Conservation (phyloP, 1,140 invertebrate genomes). For the Meloidogyne floridensis region DNA sequence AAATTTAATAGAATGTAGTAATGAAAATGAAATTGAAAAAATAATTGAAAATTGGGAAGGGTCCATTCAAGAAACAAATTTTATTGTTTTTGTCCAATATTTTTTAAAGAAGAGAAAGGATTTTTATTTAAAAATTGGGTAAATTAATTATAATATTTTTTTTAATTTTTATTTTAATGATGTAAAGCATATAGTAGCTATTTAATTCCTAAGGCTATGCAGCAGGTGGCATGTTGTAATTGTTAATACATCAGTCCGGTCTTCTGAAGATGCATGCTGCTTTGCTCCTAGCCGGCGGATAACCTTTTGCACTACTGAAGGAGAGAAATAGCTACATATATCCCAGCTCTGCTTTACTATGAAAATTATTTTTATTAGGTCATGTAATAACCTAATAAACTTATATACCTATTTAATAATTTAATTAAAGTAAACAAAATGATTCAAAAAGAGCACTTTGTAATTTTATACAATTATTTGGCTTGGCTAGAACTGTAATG, state of each 20-base stretch:
- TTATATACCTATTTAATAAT: background rate
- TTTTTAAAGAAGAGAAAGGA: background rate
- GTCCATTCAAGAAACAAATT: background rate
- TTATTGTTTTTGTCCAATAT: background rate
- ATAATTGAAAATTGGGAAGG: conserved; percentile 3
- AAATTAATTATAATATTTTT: background rate
- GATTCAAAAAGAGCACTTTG: background rate
- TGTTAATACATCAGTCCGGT: too few species aligned
- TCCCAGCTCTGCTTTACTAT: too few species aligned
- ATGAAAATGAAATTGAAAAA: background rate
- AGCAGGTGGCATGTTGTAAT: too few species aligned
- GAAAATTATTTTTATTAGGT: too few species aligned
- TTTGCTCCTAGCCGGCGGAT: too few species aligned
- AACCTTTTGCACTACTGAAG: too few species aligned
- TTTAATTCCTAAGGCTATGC: too few species aligned
- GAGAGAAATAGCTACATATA: too few species aligned
- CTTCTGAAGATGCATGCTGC: too few species aligned
- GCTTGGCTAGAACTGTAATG: background rate
- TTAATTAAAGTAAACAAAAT: background rate
- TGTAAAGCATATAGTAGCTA: too few species aligned
- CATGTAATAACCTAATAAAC: too few species aligned
- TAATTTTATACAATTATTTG: background rate
- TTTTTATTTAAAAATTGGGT: background rate
- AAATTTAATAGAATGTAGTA: background rate
- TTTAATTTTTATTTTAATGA: too few species aligned